Percentiles rank a stretch among this genome's conserved stretches.
These are phyloP conservation scores for Bombus soroeensis DNA, from an alignment of 1,140 invertebrate species.

Conservation along the genomic window DNA sequence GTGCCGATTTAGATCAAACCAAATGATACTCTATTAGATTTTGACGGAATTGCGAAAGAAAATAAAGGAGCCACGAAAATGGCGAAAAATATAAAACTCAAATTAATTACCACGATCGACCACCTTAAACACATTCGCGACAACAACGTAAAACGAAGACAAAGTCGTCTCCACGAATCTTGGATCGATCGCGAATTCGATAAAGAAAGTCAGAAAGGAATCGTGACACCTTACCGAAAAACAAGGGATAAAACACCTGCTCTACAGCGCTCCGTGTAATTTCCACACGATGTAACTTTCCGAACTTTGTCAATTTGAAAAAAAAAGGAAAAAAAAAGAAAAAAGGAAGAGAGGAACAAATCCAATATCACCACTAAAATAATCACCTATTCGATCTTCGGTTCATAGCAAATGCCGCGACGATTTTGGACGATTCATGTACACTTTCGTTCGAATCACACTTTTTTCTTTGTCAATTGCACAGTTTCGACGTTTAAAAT, in stretches of 20 bases:
- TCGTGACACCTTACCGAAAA: constrained; percentile 4
- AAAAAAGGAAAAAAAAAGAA: not conserved
- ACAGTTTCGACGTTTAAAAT: not conserved
- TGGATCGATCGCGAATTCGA: not conserved
- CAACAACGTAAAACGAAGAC: not conserved
- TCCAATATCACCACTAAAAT: not conserved
- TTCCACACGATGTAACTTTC: not conserved
- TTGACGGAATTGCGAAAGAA: not conserved
- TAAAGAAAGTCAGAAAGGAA: too few relatives aligned
- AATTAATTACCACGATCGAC: too few relatives aligned
- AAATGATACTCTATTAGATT: rapidly evolving
- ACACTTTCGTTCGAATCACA: not conserved
- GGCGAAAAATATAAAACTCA: too few relatives aligned
- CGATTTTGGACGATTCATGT: not conserved
- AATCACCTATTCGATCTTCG: not conserved
- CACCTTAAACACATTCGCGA: not conserved
- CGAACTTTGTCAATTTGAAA: not conserved
- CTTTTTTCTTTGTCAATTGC: too few relatives aligned
- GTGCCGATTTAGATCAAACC: not conserved
- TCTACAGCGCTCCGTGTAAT: not conserved
- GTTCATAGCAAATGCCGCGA: not conserved
- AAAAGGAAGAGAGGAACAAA: too few relatives aligned
- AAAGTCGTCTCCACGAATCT: not conserved
- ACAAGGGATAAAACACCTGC: not conserved
- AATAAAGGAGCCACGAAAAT: not conserved